These are phyloP conservation scores for Caenorhabditis brenneri DNA, from an alignment of 1,140 invertebrate species.

Conservation along the genomic window DNA sequence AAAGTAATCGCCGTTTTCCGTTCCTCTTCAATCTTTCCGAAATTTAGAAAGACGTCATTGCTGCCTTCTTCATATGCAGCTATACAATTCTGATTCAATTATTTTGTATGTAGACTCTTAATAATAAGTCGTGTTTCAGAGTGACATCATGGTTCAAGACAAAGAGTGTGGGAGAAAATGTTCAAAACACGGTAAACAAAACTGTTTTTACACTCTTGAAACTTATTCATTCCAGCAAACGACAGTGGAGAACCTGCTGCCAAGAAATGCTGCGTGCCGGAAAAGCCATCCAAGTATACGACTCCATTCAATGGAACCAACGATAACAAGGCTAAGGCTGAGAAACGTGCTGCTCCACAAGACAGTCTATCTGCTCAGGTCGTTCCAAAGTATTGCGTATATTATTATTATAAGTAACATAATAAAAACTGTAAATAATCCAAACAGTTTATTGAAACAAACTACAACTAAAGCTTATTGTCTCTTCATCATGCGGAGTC, in stretches of 20 bases:
- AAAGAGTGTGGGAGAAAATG: neutral
- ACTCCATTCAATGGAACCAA: neutral
- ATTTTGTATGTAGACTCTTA: no score
- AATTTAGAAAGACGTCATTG: no score
- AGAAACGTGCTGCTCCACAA: neutral
- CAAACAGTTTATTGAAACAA: neutral
- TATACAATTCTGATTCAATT: no score
- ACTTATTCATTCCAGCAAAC: neutral
- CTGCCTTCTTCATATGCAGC: no score
- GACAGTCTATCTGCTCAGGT: neutral
- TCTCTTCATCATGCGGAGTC: slow-evolving; percentile 25
- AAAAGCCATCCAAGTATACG: neutral
- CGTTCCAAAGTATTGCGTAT: neutral
- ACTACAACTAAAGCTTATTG: neutral
- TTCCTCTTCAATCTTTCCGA: no score
- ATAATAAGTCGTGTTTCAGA: neutral
- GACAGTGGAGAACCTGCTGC: neutral
- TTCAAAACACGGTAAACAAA: neutral
- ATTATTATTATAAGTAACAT: no score
- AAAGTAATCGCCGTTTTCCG: no score
- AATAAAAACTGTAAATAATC: no score
- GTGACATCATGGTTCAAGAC: neutral
- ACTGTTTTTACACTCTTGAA: neutral
- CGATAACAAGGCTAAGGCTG: neutral
- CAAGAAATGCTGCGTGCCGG: neutral